These are phyloP conservation scores for Catocala fraxini DNA, from an alignment of 2,888 invertebrate genomes.

Conservation along the genomic window DNA sequence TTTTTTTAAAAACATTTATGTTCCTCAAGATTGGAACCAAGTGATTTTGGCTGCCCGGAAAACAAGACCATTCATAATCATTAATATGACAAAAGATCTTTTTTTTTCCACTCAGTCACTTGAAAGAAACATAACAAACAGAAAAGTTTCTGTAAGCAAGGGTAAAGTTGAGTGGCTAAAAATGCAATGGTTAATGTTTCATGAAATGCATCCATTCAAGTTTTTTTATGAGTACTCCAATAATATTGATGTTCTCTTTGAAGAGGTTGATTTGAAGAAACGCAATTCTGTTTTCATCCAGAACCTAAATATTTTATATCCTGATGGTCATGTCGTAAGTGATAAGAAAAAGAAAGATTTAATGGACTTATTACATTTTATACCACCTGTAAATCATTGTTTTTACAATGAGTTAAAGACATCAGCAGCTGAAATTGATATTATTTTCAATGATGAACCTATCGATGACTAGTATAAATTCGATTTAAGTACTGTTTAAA, in stretches of 20 bases:
- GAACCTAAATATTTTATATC: constrained; percentile 15
- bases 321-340: constrained; percentile 15
- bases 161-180: constrained; percentile 17
- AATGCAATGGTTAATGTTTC: constrained; percentile 17
- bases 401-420: constrained; percentile 8
- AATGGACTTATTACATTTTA: constrained; percentile 20
- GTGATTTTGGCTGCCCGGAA: constrained; percentile 23
- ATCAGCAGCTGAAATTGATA: background rate
- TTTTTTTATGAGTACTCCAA: constrained; percentile 18
- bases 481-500: background rate
- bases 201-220: constrained; percentile 20
- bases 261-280: constrained; percentile 20
- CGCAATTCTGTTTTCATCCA: constrained; percentile 9
- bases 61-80: constrained; percentile 18
- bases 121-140: constrained; percentile 20
- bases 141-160: constrained; percentile 15
- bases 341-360: constrained; percentile 25
- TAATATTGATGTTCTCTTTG: constrained; percentile 17
- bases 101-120: constrained; percentile 15
- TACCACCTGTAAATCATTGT: constrained; percentile 22
- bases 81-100: constrained; percentile 18
- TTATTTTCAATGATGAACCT: background rate
- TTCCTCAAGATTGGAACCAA: constrained; percentile 21
- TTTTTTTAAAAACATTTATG: constrained; percentile 14
- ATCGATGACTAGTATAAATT: background rate